phyloP scores from a whole-genome alignment of 2,113 vertebrate species.

The Oncorhynchus nerka region DNA sequence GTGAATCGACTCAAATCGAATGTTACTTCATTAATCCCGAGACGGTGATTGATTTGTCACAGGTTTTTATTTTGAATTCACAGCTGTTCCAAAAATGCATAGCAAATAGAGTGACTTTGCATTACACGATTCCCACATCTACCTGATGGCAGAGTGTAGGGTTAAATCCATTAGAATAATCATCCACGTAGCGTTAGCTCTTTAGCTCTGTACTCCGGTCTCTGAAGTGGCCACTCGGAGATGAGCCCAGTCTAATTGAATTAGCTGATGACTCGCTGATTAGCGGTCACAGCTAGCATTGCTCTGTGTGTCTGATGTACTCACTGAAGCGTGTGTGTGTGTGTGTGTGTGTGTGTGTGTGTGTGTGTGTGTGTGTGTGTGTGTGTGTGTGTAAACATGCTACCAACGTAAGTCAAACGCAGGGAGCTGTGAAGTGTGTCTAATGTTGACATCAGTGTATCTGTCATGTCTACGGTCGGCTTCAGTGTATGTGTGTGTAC shows the following conservation, averaged over 20 bases:
- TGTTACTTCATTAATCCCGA: neutral
- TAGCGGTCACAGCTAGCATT: neutral
- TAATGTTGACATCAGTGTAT: neutral
- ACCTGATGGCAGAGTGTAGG: neutral
- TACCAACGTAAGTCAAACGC: neutral
- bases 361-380: neutral
- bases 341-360: neutral
- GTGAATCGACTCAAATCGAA: neutral
- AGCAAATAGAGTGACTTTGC: neutral
- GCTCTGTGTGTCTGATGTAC: neutral
- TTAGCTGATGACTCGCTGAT: constrained; percentile 32
- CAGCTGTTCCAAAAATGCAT: neutral
- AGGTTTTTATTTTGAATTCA: neutral
- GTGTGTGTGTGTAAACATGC: neutral
- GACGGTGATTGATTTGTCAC: neutral
- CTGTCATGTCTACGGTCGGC: neutral
- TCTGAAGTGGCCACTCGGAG: constrained; percentile 25
- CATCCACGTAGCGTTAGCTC: neutral
- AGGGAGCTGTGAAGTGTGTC: constrained; percentile 7
- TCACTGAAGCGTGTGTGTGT: neutral
- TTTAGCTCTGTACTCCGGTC: constrained; percentile 20
- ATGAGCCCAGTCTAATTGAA: constrained; percentile 40
- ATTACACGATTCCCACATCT: neutral
- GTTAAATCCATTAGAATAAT: neutral
- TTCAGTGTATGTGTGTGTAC: neutral